phyloP scores from a whole-genome alignment of 2,888 invertebrate genomes.

The Acanthosoma haemorrhoidale region DNA sequence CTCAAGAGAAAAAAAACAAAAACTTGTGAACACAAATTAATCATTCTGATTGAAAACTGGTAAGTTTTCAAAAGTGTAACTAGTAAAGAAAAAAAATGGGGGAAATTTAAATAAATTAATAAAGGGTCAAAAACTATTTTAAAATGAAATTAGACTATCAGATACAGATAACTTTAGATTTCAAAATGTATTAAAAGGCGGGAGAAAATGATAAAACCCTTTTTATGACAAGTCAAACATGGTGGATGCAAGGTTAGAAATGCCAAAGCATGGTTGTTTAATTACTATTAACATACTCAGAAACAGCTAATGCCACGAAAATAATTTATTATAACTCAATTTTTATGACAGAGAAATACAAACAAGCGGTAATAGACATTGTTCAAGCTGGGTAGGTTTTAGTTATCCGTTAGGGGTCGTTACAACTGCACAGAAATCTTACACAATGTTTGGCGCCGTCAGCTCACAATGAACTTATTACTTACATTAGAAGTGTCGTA shows the following conservation, averaged over 20 bases:
- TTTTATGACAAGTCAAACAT: conserved; percentile 36
- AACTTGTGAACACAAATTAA: no score
- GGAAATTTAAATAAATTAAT: no score
- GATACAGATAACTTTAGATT: no score
- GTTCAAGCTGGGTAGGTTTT: neutral
- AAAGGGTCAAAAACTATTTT: no score
- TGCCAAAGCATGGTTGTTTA: conserved; percentile 33
- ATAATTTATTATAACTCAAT: neutral
- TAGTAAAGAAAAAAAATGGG: no score
- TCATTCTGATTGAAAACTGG: no score
- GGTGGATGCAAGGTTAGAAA: conserved; percentile 37
- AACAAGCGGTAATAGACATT: neutral
- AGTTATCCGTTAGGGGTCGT: conserved; percentile 40
- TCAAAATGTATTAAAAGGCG: no score
- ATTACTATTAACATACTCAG: neutral
- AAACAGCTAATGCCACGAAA: neutral
- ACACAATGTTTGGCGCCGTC: conserved; percentile 40
- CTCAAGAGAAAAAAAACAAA: no score
- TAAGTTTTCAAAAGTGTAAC: no score
- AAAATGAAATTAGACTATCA: no score
- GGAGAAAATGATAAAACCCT: neutral
- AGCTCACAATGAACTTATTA: conserved; percentile 40
- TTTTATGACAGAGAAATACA: neutral
- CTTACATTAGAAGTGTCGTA: conserved; percentile 51
- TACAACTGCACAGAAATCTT: conserved; percentile 35